Base-by-base conservation (phyloP, 2,113 vertebrate species). In the Steatornis caripensis region DNA sequence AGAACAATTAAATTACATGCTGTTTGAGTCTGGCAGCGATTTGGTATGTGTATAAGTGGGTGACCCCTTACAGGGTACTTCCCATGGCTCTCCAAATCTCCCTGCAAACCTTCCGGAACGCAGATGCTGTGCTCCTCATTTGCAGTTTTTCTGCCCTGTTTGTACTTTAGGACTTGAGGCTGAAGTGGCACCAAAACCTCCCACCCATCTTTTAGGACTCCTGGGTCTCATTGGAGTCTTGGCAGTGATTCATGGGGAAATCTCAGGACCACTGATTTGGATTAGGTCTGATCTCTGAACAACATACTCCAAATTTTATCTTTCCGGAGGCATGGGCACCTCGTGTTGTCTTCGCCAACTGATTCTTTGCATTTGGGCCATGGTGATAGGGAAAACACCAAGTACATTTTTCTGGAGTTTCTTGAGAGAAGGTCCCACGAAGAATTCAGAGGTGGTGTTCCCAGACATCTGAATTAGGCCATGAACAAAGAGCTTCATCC, bases 341-440 rank as follows among this genome's bases (percentile, higher is more conserved):
- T 90, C 29, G 3, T 18, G 12, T 62, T 11, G 1, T 30, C 41
- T 61, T 70, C 39, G 70, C 20, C 72, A 57, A 11, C 9, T 24
- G 9, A 19, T 55, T 30, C 11, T 72, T 78, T 43, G 4, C 26
- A 23, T 48, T 55, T 62, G 46, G 21, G 15, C 26, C 7, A 16
- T 0, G 0, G 8, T 11, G 57, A 45, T 2, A 26, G 12, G 27
- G 37, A 81, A 89, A 74, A 39, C 15, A 39, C 15, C 41, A 29
- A 78, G 77, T 5, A 5, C 1, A 9, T 75, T 83, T 51, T 29
- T 60, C n/a, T 39, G 71, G 24, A 76, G 39, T 53, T 60, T 29
- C 55, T 71, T 0, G 0, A 68, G 39, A 66, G 58, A 82, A 51
- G 17, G 39, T 87, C 57, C 65, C 81, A 55, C 0, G 0, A 58